phyloP scores from a whole-genome alignment of 1,140 invertebrate species.

The Acromyrmex echinatior region DNA sequence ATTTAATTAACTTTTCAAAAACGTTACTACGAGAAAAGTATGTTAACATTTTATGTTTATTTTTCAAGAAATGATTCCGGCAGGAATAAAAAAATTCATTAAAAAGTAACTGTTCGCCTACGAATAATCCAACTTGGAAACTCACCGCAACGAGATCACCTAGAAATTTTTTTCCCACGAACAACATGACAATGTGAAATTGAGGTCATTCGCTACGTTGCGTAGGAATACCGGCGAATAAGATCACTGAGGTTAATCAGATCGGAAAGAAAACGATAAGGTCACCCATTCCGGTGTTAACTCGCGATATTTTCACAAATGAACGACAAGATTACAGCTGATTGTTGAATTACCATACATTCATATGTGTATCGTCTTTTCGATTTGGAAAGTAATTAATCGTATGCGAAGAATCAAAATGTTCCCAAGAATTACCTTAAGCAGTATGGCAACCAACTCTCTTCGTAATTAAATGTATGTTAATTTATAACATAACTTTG shows the following conservation, averaged over 20 bases:
- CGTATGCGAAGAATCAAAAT: too few species aligned
- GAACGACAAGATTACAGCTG: not conserved
- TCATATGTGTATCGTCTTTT: not conserved
- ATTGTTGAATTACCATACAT: conserved; percentile 40
- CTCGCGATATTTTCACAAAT: conserved; percentile 17
- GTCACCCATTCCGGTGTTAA: conserved; percentile 44
- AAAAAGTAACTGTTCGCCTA: not conserved
- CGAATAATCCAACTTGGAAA: conserved; percentile 30
- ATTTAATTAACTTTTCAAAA: not conserved
- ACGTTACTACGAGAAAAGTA: not conserved
- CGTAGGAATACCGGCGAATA: conserved; percentile 53
- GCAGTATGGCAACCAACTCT: not conserved
- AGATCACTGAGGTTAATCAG: conserved; percentile 61
- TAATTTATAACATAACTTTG: not conserved
- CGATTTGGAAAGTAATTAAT: not conserved
- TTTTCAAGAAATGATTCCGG: not conserved
- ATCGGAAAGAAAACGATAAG: conserved; percentile 64
- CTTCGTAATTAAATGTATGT: not conserved
- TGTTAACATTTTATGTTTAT: not conserved
- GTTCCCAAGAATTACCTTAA: not conserved
- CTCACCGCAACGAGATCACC: conserved; percentile 29
- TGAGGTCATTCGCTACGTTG: conserved; percentile 58
- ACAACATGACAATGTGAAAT: conserved; percentile 42
- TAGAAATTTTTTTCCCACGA: conserved; percentile 56
- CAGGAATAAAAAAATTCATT: not conserved